Evolutionary conservation across 2,797 vertebrate genomes (phyloP), one percentile per base, ranked within the genome.

Genomic region (Knipowitschia caucasica): DNA sequence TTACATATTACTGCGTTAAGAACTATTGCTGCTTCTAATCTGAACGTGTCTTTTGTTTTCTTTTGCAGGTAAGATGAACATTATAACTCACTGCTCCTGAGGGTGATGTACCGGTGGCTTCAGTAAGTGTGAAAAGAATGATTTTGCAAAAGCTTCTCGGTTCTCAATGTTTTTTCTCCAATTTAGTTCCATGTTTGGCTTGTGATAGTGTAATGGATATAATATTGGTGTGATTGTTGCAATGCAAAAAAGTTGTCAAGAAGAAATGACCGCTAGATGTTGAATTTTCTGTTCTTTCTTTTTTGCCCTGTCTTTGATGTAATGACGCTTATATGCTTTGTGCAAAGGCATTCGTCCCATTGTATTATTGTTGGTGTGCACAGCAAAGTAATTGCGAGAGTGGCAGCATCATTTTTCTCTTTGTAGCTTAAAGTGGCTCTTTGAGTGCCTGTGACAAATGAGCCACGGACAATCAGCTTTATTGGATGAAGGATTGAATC

Each of bases 21-120:
- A 20, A 5, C 21, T 6, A 3, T 15, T 35, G 15, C 1, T 1
- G 8, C 1, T 6, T 8, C 24, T 44, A 29, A 14, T 31, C 17
- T 7, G 11, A 12, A 12, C 12, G n/a, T 43, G 40, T 43, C 17
- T 31, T 10, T 40, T 17, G 20, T 18, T 43, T 43, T 30, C 5
- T 31, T 31, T 47, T 31, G 4, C 26, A 47, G 45, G 45, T 47
- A 47, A 47, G 45, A 17, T 27, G 24, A n/a, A n/a, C 26, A 27
- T 29, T 29, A 15, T 31, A 18, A 5, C 45, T 47, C 4, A 5
- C 10, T 47, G 17, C 12, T 47, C 6, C 26, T 9, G 21, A 7
- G 29, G 15, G 17, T 30, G 15, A 11, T 18, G 18, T 5, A 47
- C 15, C 29, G 26, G 1, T 23, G 25, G 17, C 11, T 29, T 46